These are phyloP conservation scores for Hemiprocne comata DNA, from an alignment of 2,113 vertebrate species.

Conservation along the genomic window DNA sequence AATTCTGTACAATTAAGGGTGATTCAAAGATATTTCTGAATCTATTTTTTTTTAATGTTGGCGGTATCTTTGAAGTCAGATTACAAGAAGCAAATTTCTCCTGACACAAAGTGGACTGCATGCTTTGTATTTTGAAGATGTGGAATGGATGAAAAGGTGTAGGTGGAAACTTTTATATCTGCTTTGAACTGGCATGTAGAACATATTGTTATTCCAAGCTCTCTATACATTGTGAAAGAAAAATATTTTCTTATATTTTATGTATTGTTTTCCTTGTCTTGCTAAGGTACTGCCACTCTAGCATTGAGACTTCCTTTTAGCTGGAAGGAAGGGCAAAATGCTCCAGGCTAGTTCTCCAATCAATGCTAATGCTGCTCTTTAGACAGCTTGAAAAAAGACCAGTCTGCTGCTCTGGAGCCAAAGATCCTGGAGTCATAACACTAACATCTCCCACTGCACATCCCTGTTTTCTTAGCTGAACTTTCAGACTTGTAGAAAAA, in stretches of 20 bases:
- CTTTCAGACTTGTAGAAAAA: constrained; percentile 34
- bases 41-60: neutral
- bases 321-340: constrained; percentile 15
- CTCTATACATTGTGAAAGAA: neutral
- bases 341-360: constrained; percentile 26
- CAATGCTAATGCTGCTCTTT: constrained; percentile 61
- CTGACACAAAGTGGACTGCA: neutral
- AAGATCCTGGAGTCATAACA: constrained; percentile 54
- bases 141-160: neutral
- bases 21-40: neutral
- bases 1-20: neutral
- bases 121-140: neutral
- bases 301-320: neutral
- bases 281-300: neutral
- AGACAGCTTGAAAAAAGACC: constrained; percentile 57
- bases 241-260: constrained; percentile 1
- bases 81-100: neutral
- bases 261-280: neutral
- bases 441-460: constrained; percentile 28
- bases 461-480: constrained; percentile 50
- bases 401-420: constrained; percentile 34
- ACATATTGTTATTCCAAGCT: neutral
- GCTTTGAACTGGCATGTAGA: neutral
- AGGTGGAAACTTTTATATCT: neutral
- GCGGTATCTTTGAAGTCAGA: neutral